A percentile compares a stretch with the other conserved stretches of the same genome.
phyloP scores from a whole-genome alignment of 2,888 invertebrate species.

The Aspidiotus destructor region DNA sequence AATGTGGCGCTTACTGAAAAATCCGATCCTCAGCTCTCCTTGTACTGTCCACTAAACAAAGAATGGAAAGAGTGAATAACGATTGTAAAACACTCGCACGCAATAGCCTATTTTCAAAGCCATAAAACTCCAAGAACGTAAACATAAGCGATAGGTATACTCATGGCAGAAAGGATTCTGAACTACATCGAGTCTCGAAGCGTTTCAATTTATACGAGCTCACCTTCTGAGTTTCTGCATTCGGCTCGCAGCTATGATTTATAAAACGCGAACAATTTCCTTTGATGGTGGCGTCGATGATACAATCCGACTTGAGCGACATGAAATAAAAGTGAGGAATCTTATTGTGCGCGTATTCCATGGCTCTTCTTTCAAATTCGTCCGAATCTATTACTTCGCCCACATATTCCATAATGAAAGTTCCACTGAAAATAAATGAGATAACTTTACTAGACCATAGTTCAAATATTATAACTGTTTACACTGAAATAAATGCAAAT shows the following conservation, averaged over 20 bases:
- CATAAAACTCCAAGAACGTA: neutral
- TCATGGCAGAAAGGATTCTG: no score
- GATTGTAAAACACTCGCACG: constrained; percentile 5
- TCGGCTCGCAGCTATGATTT: constrained; percentile 98
- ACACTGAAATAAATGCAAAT: no score
- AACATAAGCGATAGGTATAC: neutral
- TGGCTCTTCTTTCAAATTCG: constrained; percentile 79
- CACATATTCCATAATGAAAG: constrained; percentile 96
- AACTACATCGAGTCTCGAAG: neutral
- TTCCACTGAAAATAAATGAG: constrained; percentile 56
- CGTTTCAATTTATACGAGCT: no score
- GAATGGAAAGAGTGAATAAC: constrained; percentile 26
- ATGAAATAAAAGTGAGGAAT: constrained; percentile 95
- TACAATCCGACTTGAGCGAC: constrained; percentile 84
- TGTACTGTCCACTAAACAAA: constrained; percentile 69
- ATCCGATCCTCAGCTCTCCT: constrained; percentile 87
- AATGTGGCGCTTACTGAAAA: constrained; percentile 82
- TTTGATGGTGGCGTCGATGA: constrained; percentile 92
- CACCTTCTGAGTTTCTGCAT: constrained; percentile 92
- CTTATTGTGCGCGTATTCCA: constrained; percentile 79
- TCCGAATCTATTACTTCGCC: constrained; percentile 90
- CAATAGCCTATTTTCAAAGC: constrained; percentile 6
- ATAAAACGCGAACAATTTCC: constrained; percentile 96
- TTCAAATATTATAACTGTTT: no score
- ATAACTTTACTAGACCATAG: neutral